Evolutionary conservation across 2,888 invertebrate genomes (phyloP).

Genomic region (Lasioglossum villosulum): DNA sequence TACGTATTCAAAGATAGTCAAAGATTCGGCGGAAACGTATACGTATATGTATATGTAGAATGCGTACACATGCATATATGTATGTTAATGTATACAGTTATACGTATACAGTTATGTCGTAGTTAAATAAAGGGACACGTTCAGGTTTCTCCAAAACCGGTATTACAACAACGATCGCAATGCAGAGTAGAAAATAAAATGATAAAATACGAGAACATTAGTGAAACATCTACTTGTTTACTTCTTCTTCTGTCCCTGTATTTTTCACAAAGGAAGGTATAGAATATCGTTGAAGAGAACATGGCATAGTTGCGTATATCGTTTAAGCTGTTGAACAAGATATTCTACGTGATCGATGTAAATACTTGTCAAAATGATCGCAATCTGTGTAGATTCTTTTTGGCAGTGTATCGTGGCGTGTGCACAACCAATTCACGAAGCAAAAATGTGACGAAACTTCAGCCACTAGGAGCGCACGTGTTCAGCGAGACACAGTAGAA

Average conservation of each 20-base stretch:
- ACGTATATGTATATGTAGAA: conserved; percentile 2
- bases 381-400: conserved; percentile 29
- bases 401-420: conserved; percentile 41
- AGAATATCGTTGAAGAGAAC: conserved; percentile 15
- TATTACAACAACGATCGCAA: neutral
- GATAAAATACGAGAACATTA: neutral
- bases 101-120: too few relatives aligned
- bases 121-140: conserved; percentile 45
- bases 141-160: neutral
- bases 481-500: conserved; percentile 56
- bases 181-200: neutral
- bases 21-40: conserved; percentile 7
- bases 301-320: conserved; percentile 14
- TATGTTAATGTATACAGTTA: too few relatives aligned
- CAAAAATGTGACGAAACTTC: conserved; percentile 43
- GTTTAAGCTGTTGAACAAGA: conserved; percentile 21
- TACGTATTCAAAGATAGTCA: conserved; percentile 26
- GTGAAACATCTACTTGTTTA: too few relatives aligned
- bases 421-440: conserved; percentile 63
- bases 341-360: conserved; percentile 35
- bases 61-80: neutral
- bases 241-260: conserved; percentile 34
- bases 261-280: conserved; percentile 18
- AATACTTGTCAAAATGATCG: neutral
- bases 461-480: conserved; percentile 58